Base-by-base conservation (phyloP, 2,797 vertebrate species). In the Crypturellus tataupa region DNA sequence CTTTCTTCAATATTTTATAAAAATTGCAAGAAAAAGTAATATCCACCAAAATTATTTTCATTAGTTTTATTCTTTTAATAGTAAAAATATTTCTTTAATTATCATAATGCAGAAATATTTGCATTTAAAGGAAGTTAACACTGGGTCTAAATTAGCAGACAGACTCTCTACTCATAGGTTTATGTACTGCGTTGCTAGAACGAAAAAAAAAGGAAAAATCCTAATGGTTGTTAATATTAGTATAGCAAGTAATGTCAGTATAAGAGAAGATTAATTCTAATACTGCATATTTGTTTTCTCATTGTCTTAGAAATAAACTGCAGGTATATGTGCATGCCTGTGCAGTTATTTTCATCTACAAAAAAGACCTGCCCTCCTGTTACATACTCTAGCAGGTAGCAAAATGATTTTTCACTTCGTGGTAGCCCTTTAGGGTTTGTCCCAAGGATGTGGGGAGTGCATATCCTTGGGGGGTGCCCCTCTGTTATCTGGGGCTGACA, bases 1-100 rank as follows among this genome's bases (percentile, higher is more conserved):
- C 25, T 87, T 84, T 92, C 46, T 79, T 83, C 79, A 42, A 35
- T n/a, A 35, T 16, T 14, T 70, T 71, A 29, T 12, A 67, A 69
- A 83, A 82, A 91, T 17, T 80, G 58, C 21, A 44, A 65, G 10
- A 29, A 62, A 75, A 90, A 87, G 65, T 55, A 60, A 85, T 78
- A 39, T 95, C 21, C 24, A 25, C 11, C 20, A 3, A 90, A 85
- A 25, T 53, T 90, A 12, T 47, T 92, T 89, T 82, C 58, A 89
- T 92, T 87, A 77, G 23, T 35, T 90, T 88, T 27, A 51, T 87
- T 82, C 63, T 86, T 93, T 85, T 76, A 93, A 83, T 69, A 12
- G 55, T 35, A 46, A 78, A 90, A 75, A 87, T 83, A 83, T 83
- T 94, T 89, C 62, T 87, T 23, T 59, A 94, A 87, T 85, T 72